A percentile compares a stretch with the other conserved stretches of the same genome.
phyloP scores from a whole-genome alignment of 1,140 invertebrate genomes.

The Ceratitis capitata region DNA sequence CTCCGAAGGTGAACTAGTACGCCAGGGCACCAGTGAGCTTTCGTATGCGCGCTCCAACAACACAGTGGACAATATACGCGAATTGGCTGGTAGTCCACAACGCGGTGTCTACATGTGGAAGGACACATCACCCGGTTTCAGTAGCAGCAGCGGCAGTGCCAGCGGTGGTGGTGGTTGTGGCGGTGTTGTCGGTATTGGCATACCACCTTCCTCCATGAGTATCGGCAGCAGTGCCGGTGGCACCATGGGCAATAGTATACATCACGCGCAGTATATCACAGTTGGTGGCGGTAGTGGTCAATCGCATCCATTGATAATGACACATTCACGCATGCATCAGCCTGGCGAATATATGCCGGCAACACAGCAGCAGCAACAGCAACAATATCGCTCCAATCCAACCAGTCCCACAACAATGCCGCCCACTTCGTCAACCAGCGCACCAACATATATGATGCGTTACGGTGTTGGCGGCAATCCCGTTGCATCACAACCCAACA shows the following conservation, averaged over 20 bases:
- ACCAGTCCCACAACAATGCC: conserved; percentile 79
- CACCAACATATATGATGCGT: conserved; percentile 58
- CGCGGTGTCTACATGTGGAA: conserved; percentile 86
- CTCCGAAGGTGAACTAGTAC: conserved; percentile 83
- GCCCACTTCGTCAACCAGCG: conserved; percentile 50
- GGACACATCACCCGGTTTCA: conserved; percentile 72
- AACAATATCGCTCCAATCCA: conserved; percentile 76
- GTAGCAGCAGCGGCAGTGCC: conserved; percentile 35
- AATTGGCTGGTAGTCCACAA: conserved; percentile 85
- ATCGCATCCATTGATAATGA: conserved; percentile 58
- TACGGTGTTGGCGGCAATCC: conserved; percentile 48
- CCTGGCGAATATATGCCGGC: conserved; percentile 51
- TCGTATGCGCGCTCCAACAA: conserved; percentile 70
- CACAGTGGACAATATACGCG: conserved; percentile 76
- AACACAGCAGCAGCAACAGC: conserved; percentile 58
- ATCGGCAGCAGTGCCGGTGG: conserved; percentile 60
- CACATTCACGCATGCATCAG: conserved; percentile 57
- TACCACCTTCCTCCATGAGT: conserved; percentile 43
- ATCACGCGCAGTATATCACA: conserved; percentile 55
- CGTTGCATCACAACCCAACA: conserved; percentile 14
- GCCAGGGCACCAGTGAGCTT: conserved; percentile 70
- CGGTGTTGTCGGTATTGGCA: conserved; percentile 28
- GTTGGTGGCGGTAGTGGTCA: conserved; percentile 48
- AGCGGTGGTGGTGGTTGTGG: conserved; percentile 45
- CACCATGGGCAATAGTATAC: conserved; percentile 55